phyloP scores from a whole-genome alignment of 1,140 invertebrate genomes.

The Pantala flavescens region DNA sequence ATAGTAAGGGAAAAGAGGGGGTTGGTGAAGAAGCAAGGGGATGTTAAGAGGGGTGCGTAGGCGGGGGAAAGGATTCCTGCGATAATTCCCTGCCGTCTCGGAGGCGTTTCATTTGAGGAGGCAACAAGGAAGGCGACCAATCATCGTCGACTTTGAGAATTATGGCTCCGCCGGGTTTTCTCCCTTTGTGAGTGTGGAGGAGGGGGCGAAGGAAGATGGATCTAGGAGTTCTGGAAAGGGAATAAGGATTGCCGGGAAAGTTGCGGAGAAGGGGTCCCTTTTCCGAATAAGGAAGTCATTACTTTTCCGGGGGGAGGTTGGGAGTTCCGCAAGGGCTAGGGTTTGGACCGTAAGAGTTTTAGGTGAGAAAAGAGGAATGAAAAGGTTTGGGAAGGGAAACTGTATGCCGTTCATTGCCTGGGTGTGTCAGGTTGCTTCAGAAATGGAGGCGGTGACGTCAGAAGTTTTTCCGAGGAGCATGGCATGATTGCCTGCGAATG shows the following conservation, averaged over 20 bases:
- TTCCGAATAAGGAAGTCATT: background rate
- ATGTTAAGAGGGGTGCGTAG: background rate
- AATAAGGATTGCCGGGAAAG: background rate
- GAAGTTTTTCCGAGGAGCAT: background rate
- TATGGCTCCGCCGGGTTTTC: conserved; percentile 6
- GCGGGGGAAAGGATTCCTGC: conserved; percentile 6
- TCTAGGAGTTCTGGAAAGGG: background rate
- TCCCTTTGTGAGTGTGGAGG: background rate
- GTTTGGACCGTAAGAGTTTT: background rate
- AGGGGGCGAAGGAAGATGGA: background rate
- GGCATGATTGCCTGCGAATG: conserved; percentile 3
- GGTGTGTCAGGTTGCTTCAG: background rate
- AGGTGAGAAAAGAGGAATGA: background rate
- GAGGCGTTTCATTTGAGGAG: conserved; percentile 7
- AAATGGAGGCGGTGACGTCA: background rate
- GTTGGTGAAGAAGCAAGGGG: background rate
- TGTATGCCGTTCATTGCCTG: background rate
- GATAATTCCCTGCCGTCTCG: background rate
- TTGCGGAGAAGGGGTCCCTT: background rate
- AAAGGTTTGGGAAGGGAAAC: background rate
- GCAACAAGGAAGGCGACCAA: conserved; percentile 3
- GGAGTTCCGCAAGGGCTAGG: background rate
- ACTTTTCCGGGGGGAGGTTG: background rate
- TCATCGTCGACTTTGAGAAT: conserved; percentile 5
- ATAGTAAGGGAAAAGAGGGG: background rate